Evolutionary conservation across 1,140 invertebrate genomes (phyloP), one percentile per base, ranked within the genome.

Genomic region (Brachionus plicatilis): DNA sequence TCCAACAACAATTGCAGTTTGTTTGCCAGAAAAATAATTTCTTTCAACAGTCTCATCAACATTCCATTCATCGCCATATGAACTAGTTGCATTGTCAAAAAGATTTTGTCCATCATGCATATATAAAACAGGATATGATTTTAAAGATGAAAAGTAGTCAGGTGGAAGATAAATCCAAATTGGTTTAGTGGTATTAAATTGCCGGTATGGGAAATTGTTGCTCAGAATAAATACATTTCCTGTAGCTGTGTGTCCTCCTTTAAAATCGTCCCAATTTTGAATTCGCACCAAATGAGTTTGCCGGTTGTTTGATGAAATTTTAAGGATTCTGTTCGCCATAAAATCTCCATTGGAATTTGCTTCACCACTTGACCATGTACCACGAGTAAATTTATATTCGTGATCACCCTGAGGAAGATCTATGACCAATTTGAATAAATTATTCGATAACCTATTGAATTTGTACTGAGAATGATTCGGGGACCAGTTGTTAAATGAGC

Each of bases 131-230:
- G 80, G 60, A 50, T 83, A 83, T 14, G 43, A 53, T 29, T 66
- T 53, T 20, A 68, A 29, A 11, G 53, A 65, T 8, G 60, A 43
- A 66, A 17, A 83, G 43, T 83, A 83, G 17, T 66, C 60, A 1
- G 27, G 33, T n/a, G 80, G 80, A 12, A 83, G n/a, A 70, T 83
- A 83, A 17, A 83, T 66, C 80, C 80, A 83, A 29, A 83, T 68
- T n/a, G 43, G 29, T 20, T 66, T 65, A 14, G 41, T 83, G 17
- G 43, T 5, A n/a, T 65, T 47, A 83, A 83, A 66, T 50, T 83
- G 60, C 45, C 29, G 53, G 9, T 66, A 83, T 27, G 80, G 60
- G 45, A 83, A 83, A 29, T 47, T 66, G 7, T 20, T 43, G 24
- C 50, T 17, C n/a, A 83, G 8, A 47, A 83, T 83, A 17, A 27